A percentile compares a stretch with the other conserved stretches of the same genome.
Evolutionary conservation across 1,140 invertebrate genomes (phyloP).

Genomic region (Cataglyphis hispanica): DNA sequence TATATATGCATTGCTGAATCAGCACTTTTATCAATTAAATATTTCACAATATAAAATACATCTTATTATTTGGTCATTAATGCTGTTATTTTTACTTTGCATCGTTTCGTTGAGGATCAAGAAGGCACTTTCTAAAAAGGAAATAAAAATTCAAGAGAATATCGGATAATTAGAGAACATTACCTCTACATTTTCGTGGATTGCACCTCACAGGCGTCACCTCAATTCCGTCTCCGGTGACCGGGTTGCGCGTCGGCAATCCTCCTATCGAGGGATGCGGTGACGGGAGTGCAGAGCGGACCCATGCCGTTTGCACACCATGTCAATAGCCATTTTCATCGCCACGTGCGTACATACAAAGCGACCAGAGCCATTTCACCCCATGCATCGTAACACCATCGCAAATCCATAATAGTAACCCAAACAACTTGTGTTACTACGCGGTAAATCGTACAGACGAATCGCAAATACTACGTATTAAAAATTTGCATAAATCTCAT

Average conservation of each 20-base stretch:
- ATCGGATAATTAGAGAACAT: slow-evolving; percentile 73
- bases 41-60: not conserved
- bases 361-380: slow-evolving; percentile 69
- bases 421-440: slow-evolving; percentile 74
- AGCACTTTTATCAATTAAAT: not conserved
- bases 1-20: not conserved
- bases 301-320: slow-evolving; percentile 61
- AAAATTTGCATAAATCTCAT: not conserved
- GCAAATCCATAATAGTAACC: slow-evolving; percentile 72
- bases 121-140: not conserved
- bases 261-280: slow-evolving; percentile 81
- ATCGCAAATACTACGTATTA: slow-evolving; percentile 19
- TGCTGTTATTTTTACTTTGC: not conserved
- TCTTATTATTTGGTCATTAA: not conserved
- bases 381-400: slow-evolving; percentile 73
- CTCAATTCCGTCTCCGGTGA: slow-evolving; percentile 87
- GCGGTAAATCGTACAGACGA: slow-evolving; percentile 48
- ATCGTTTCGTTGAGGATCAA: not conserved
- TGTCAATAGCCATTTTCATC: slow-evolving; percentile 57
- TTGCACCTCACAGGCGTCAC: slow-evolving; percentile 83
- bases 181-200: slow-evolving; percentile 85
- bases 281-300: slow-evolving; percentile 58
- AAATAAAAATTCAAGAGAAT: slow-evolving; percentile 13
- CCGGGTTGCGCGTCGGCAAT: slow-evolving; percentile 86
- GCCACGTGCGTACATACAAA: slow-evolving; percentile 20